A percentile compares a stretch with the other conserved stretches of the same genome.
phyloP scores from a whole-genome alignment of 2,797 vertebrate species.

The Lutjanus campechanus region DNA sequence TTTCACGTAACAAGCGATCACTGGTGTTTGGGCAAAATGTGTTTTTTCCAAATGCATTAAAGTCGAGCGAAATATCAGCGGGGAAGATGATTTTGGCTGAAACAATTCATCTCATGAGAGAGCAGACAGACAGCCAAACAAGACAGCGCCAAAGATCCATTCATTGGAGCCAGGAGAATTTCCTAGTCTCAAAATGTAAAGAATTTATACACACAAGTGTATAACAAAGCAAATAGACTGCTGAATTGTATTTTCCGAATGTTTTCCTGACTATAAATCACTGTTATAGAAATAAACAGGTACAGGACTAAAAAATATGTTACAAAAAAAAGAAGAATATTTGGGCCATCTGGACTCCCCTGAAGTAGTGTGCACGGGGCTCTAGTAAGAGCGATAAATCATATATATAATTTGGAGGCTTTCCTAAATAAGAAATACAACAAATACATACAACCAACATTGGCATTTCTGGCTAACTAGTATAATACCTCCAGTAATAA shows the following conservation, averaged over 20 bases:
- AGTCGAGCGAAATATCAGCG: constrained; percentile 40
- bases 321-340: not conserved
- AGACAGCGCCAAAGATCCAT: constrained; percentile 32
- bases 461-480: not conserved
- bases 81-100: constrained; percentile 44
- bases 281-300: constrained; percentile 3
- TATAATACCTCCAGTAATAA: not conserved
- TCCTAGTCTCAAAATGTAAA: constrained; percentile 16
- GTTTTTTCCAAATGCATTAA: constrained; percentile 23
- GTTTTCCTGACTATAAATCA: not conserved
- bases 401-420: not conserved
- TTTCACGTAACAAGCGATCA: constrained; percentile 34
- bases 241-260: constrained; percentile 6
- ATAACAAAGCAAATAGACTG: not conserved
- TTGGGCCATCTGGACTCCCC: constrained; percentile 8
- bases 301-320: constrained; percentile 2
- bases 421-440: not conserved
- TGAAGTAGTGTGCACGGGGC: not conserved
- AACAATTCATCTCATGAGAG: constrained; percentile 40
- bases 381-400: not conserved
- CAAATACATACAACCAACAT: not conserved
- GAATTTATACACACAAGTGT: not conserved
- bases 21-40: constrained; percentile 4
- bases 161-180: constrained; percentile 31
- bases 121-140: constrained; percentile 35